Evolutionary conservation across 2,888 invertebrate species (phyloP), one percentile per base, ranked within the genome.

Genomic region (Matsumyia berberina): DNA sequence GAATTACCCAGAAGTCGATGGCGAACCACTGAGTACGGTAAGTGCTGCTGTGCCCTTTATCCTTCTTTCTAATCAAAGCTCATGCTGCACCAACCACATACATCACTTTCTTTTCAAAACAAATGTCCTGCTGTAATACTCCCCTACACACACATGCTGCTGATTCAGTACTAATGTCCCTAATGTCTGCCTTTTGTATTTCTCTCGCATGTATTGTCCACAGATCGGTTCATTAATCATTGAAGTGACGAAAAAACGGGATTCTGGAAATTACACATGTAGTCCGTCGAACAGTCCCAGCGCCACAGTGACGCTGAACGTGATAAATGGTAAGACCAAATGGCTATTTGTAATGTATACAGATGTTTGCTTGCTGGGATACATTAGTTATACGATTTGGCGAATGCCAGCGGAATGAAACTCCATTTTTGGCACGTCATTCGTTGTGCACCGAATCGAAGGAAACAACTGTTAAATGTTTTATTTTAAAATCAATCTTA

Each of bases 201-300:
- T 33, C 74, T 58, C 12, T 49, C 67, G 60, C 19, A 19, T 67
- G 70, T 85, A 15, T 60, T 85, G 58, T 76, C 85, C 80, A 76
- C 74, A 92, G 92, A 91, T 92, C 89, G 92, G 92, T 88, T 91
- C 91, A 89, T 90, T 92, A 90, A 90, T 92, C 90, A 92, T 92
- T 88, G 91, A 91, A 89, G 90, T 91, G 87, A 91, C 91, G 88
- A 91, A 90, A 89, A 92, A 92, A 89, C 90, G 90, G 87, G 91
- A 92, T 89, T 90, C 91, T 88, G 92, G 97, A 90, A 97, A 97
- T 93, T 99, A 99, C 93, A 98, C 98, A 87, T 98, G 98, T 93
- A 95, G 96, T 90, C 98, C 99, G 88, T 97, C 97, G 90, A 99
- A 98, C 93, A 95, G 97, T 88, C 96, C 96, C 93, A 96, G 96